These are phyloP conservation scores for Drosophila koepferae DNA, from an alignment of 2,888 invertebrate genomes.

Conservation along the genomic window DNA sequence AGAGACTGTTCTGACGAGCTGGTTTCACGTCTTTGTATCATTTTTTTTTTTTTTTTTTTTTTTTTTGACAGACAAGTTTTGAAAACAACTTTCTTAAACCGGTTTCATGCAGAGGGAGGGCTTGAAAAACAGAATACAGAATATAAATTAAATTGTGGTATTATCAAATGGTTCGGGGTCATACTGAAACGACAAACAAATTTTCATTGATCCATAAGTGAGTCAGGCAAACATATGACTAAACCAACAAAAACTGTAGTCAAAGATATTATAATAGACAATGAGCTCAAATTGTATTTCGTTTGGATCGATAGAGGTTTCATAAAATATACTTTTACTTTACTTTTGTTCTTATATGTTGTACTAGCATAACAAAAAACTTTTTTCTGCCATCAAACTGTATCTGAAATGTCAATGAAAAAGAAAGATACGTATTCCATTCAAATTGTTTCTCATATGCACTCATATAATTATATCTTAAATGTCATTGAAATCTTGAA, in stretches of 20 bases:
- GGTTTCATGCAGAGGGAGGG: conserved; percentile 40
- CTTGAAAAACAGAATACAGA: not conserved
- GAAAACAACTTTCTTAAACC: conserved; percentile 66
- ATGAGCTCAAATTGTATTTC: not conserved
- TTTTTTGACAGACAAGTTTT: conserved; percentile 39
- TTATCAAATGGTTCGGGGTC: conserved; percentile 15
- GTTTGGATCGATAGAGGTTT: not conserved
- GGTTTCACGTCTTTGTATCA: not conserved
- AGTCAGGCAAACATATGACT: conserved; percentile 21
- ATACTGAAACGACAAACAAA: conserved; percentile 17
- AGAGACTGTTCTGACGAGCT: conserved; percentile 24
- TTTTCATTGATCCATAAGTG: conserved; percentile 32
- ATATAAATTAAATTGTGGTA: not conserved
- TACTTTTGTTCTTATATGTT: no score
- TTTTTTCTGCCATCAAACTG: not conserved
- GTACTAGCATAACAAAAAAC: no score
- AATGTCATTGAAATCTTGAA: no score
- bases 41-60: conserved; percentile 19
- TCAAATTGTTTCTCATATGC: not conserved
- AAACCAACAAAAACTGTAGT: not conserved
- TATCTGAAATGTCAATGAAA: not conserved
- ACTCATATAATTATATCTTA: not conserved
- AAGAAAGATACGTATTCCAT: not conserved
- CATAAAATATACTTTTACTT: not conserved
- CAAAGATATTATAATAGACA: not conserved